Conservation (phyloP, 2,797 vertebrate genomes). For the Holocentrus rufus region DNA sequence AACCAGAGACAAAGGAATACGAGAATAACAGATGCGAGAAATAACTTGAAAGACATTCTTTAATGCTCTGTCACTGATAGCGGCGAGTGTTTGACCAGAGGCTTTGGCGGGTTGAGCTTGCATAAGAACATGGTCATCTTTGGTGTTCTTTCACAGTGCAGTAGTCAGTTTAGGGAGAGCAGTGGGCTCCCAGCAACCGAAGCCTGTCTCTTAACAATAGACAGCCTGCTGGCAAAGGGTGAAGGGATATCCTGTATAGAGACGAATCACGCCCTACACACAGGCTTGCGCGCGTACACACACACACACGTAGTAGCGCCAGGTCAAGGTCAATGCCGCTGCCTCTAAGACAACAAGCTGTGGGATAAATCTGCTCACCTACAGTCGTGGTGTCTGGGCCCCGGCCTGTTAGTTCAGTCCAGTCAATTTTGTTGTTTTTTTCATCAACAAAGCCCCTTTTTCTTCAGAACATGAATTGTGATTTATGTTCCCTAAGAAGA, state of each 20-base stretch:
- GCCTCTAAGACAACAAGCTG: constrained; percentile 74
- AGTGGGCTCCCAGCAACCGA: constrained; percentile 62
- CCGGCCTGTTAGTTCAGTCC: no score
- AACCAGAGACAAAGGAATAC: no score
- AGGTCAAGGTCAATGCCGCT: constrained; percentile 79
- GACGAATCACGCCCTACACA: constrained; percentile 77
- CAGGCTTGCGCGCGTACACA: constrained; percentile 31
- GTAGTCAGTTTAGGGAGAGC: constrained; percentile 43
- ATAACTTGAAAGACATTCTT: no score
- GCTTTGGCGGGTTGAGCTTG: background rate
- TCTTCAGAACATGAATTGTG: no score
- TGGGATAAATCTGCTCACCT: constrained; percentile 58
- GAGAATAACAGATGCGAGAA: no score
- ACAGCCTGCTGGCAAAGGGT: constrained; percentile 76
- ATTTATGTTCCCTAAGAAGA: no score
- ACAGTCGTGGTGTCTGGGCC: constrained; percentile 21
- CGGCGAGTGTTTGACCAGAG: no score
- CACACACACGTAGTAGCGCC: constrained; percentile 54
- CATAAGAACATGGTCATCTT: background rate
- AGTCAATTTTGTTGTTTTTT: no score
- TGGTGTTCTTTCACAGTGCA: constrained; percentile 37
- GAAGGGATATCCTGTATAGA: constrained; percentile 87
- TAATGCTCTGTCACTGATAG: no score
- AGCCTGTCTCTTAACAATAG: constrained; percentile 83
- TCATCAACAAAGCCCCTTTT: no score